phyloP scores from a whole-genome alignment of 2,113 vertebrate genomes.

The Podiceps cristatus region DNA sequence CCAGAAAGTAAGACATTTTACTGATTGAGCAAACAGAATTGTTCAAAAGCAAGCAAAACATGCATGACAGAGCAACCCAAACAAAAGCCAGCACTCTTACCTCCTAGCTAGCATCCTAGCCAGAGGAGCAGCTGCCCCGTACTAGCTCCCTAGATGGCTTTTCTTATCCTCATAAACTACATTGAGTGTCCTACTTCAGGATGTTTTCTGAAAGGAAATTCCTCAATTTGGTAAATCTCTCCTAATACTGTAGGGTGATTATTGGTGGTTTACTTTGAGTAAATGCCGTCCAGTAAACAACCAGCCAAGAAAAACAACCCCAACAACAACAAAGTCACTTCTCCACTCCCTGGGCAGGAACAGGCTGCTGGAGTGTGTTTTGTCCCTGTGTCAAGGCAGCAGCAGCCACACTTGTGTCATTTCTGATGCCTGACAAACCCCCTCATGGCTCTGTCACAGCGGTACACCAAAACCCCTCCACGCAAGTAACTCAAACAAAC shows the following conservation, averaged over 20 bases:
- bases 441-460: background rate
- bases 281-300: background rate
- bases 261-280: background rate
- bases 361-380: background rate
- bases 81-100: background rate
- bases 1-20: background rate
- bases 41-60: background rate
- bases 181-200: background rate
- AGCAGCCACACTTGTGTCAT: background rate
- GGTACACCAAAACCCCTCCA: too few relatives aligned
- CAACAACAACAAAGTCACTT: background rate
- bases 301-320: background rate
- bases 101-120: background rate
- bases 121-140: background rate
- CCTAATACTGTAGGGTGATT: background rate
- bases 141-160: background rate
- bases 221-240: background rate
- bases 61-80: background rate
- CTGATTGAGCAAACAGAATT: background rate
- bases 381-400: background rate
- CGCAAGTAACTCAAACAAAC: too few relatives aligned
- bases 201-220: background rate
- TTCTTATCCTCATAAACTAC: background rate
- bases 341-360: background rate
- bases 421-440: background rate